These are phyloP conservation scores for Athalia cordata DNA, from an alignment of 2,888 invertebrate species.

Conservation along the genomic window DNA sequence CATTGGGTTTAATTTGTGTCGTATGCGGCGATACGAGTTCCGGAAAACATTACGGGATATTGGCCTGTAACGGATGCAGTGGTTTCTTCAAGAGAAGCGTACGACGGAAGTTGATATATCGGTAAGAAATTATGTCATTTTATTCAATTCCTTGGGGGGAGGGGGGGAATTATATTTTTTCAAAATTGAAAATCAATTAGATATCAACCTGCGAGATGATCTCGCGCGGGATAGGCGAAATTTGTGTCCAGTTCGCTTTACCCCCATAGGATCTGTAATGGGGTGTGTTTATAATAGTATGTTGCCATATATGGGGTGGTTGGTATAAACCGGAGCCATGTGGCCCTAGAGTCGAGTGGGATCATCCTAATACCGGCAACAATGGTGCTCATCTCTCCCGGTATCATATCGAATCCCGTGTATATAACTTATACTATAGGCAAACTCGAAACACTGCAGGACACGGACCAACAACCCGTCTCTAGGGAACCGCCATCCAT, in stretches of 20 bases:
- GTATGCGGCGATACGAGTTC: conserved; percentile 98
- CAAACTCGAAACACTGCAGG: neutral
- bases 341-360: conserved; percentile 69
- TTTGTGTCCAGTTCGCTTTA: too few relatives aligned
- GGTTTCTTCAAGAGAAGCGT: conserved; percentile 99
- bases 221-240: too few relatives aligned
- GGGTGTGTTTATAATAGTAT: neutral
- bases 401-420: conserved; percentile 44
- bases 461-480: conserved; percentile 51
- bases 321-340: conserved; percentile 61
- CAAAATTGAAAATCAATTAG: too few relatives aligned
- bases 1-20: conserved; percentile 91
- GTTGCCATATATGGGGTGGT: neutral
- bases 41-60: conserved; percentile 97
- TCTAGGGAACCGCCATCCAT: conserved; percentile 70
- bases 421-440: neutral
- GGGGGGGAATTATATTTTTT: too few relatives aligned
- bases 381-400: conserved; percentile 57
- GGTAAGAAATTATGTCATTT: conserved; percentile 77
- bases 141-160: too few relatives aligned
- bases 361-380: conserved; percentile 69
- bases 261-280: too few relatives aligned
- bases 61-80: conserved; percentile 99
- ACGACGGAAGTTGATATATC: conserved; percentile 95
- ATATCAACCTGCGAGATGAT: too few relatives aligned